A percentile compares a stretch with the other conserved stretches of the same genome.
Conservation (phyloP, 1,140 invertebrate species). For the Drosophila funebris region DNA sequence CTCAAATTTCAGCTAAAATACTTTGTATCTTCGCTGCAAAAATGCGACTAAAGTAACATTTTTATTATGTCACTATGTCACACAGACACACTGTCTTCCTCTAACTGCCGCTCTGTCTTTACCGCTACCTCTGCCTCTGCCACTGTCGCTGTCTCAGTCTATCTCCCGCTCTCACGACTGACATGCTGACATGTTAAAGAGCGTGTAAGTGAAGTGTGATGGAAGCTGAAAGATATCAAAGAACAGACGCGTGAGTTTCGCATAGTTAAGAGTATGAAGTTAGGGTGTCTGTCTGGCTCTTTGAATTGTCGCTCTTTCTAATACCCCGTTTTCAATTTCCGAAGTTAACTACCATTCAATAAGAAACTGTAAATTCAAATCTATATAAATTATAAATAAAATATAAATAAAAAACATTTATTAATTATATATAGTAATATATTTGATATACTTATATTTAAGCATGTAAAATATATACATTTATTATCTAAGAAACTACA, state of each 20-base stretch:
- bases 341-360: too few species aligned
- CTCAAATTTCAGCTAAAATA: constrained; percentile 9
- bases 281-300: constrained; percentile 16
- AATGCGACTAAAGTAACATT: constrained; percentile 66
- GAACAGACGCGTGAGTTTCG: constrained; percentile 28
- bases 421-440: too few species aligned
- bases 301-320: constrained; percentile 33
- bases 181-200: constrained; percentile 80
- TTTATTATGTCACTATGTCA: constrained; percentile 80
- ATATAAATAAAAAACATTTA: too few species aligned
- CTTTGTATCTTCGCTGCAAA: neutral
- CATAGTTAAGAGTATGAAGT: constrained; percentile 26
- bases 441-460: neutral
- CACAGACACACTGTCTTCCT: neutral
- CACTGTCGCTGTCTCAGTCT: neutral
- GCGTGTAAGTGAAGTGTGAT: constrained; percentile 81
- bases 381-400: too few species aligned
- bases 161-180: constrained; percentile 18
- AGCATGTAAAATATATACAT: too few species aligned
- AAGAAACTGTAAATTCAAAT: too few species aligned
- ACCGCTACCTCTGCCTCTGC: neutral
- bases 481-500: too few species aligned
- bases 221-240: constrained; percentile 64
- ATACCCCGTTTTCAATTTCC: too few species aligned
- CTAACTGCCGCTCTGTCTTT: constrained; percentile 15